phyloP scores from a whole-genome alignment of 2,888 invertebrate species.

The Athetis lepigone region DNA sequence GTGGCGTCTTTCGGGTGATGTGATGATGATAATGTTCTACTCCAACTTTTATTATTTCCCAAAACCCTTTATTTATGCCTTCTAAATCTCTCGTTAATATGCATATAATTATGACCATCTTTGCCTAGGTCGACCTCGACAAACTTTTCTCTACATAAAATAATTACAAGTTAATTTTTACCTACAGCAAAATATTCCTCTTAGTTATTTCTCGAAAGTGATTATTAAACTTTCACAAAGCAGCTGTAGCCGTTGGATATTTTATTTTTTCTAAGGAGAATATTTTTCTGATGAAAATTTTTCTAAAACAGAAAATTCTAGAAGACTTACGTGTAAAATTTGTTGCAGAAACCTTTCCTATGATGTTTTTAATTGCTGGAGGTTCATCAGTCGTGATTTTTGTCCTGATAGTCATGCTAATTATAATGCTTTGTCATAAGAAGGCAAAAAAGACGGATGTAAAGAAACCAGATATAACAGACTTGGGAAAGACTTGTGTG shows the following conservation, averaged over 20 bases:
- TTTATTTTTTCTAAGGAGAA: slow-evolving; percentile 3
- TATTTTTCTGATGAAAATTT: not conserved
- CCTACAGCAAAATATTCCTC: not conserved
- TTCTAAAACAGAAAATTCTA: no score
- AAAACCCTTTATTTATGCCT: no score
- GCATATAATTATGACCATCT: no score
- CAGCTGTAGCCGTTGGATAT: not conserved
- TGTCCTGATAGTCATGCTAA: slow-evolving; percentile 94
- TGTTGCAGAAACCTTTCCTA: slow-evolving; percentile 93
- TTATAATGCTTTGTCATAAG: slow-evolving; percentile 93
- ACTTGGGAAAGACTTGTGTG: slow-evolving; percentile 78
- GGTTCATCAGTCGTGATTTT: slow-evolving; percentile 95
- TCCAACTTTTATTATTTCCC: no score
- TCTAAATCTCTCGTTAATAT: no score
- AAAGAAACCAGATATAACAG: slow-evolving; percentile 90
- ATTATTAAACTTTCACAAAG: slow-evolving; percentile 3
- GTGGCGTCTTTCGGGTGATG: no score
- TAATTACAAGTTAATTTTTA: slow-evolving; percentile 3
- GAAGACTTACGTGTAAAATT: not conserved
- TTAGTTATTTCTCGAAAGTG: not conserved
- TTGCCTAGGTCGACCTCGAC: no score
- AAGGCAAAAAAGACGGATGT: slow-evolving; percentile 89
- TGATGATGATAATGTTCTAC: no score
- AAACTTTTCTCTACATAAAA: not conserved
- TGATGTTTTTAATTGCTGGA: slow-evolving; percentile 94